Conservation (phyloP, 1,140 invertebrate species). For the Bombus sylvicola region DNA sequence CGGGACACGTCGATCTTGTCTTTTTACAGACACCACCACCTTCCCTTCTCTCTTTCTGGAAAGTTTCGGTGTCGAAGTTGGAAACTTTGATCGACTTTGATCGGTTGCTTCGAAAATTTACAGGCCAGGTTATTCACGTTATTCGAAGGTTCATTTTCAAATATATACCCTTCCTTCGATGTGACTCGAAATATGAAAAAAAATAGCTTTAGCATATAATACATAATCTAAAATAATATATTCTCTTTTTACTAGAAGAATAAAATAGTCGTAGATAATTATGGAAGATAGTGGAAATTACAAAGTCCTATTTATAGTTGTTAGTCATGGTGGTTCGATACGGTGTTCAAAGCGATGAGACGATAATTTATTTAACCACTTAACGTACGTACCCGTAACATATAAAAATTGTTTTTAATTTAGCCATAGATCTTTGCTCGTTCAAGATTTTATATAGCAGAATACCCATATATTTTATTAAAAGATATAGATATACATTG, state of each 20-base stretch:
- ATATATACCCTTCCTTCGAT: neutral
- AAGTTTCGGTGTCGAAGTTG: slow-evolving; percentile 18
- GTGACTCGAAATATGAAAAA: too few species aligned
- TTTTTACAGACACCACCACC: neutral
- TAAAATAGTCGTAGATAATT: neutral
- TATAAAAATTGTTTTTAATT: too few species aligned
- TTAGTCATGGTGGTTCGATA: too few species aligned
- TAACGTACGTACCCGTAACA: too few species aligned
- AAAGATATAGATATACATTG: too few species aligned
- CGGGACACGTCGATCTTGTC: slow-evolving; percentile 20
- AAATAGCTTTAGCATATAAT: too few species aligned
- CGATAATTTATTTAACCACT: too few species aligned
- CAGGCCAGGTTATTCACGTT: neutral
- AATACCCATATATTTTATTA: too few species aligned
- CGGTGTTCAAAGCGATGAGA: too few species aligned
- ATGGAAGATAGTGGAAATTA: neutral
- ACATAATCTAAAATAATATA: neutral
- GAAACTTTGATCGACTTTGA: slow-evolving; percentile 21
- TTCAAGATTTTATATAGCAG: too few species aligned
- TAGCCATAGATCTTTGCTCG: too few species aligned
- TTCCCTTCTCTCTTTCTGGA: neutral
- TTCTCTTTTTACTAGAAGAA: neutral
- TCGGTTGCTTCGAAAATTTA: slow-evolving; percentile 29
- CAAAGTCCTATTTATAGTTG: neutral
- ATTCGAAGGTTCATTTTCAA: too few species aligned